These are phyloP conservation scores for Liolophura sinensis DNA, from an alignment of 1,140 invertebrate species.

Conservation along the genomic window DNA sequence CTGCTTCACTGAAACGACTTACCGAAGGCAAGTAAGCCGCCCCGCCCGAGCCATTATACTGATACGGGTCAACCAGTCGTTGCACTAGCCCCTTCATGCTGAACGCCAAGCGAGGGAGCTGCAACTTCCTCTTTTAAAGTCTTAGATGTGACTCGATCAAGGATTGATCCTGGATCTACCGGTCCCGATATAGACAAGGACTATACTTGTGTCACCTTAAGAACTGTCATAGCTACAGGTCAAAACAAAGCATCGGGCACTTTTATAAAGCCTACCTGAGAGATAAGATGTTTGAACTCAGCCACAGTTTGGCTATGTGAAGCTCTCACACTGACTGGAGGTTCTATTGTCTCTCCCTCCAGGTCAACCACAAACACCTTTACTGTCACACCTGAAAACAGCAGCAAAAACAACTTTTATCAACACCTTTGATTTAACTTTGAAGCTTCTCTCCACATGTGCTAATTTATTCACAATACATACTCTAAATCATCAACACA, in stretches of 20 bases:
- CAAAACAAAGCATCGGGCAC: too few species aligned
- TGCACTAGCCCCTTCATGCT: too few species aligned
- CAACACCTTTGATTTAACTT: neutral
- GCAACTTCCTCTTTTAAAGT: too few species aligned
- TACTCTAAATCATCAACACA: too few species aligned
- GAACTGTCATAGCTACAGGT: neutral
- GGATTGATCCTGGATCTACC: too few species aligned
- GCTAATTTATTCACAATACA: neutral
- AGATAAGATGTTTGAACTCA: slow-evolving; percentile 66
- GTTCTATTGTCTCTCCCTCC: slow-evolving; percentile 66
- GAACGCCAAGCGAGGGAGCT: too few species aligned
- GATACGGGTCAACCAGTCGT: too few species aligned
- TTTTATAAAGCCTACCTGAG: slow-evolving; percentile 42
- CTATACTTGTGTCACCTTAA: neutral
- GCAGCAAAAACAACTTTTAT: slow-evolving; percentile 13
- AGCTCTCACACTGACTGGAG: slow-evolving; percentile 67
- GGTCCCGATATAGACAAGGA: neutral
- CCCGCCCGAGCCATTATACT: too few species aligned
- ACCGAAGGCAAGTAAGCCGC: too few species aligned
- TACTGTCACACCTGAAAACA: slow-evolving; percentile 63
- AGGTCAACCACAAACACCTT: slow-evolving; percentile 71
- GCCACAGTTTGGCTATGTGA: slow-evolving; percentile 65
- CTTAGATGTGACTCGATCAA: too few species aligned
- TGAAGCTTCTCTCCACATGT: neutral
- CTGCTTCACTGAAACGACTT: too few species aligned